These are phyloP conservation scores for Alectoris magna DNA, from an alignment of 2,797 vertebrate genomes.

Conservation along the genomic window DNA sequence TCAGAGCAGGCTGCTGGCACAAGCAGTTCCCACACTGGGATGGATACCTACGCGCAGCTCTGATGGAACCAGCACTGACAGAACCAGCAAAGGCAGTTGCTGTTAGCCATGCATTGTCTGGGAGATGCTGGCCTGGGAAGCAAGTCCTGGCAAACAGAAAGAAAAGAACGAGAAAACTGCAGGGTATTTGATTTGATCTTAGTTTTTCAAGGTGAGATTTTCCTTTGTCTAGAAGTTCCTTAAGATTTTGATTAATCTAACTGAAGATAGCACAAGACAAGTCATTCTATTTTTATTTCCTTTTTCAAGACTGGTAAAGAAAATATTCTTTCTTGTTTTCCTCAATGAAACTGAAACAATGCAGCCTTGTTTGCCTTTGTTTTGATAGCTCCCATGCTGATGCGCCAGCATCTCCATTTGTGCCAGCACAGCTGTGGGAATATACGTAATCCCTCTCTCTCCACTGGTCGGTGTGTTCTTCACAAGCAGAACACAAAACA, in stretches of 20 bases:
- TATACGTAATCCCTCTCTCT: background rate
- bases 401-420: conserved; percentile 35
- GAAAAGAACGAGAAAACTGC: background rate
- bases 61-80: background rate
- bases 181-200: background rate
- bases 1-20: background rate
- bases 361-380: conserved; percentile 52
- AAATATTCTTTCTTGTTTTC: conserved; percentile 20
- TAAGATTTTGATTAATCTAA: background rate
- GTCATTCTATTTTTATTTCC: background rate
- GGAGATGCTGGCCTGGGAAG: background rate
- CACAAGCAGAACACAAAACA: conserved; percentile 22
- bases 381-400: conserved; percentile 51
- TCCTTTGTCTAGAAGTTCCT: background rate
- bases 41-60: background rate
- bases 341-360: conserved; percentile 28
- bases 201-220: background rate
- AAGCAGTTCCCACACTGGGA: fast-evolving
- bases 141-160: background rate
- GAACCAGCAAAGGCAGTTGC: background rate
- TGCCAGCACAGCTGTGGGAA: conserved; percentile 72
- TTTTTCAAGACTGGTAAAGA: background rate
- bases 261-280: background rate
- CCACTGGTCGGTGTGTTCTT: background rate
- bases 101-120: background rate